These are phyloP conservation scores for Vulpes lagopus DNA, from an alignment of 2,113 vertebrate species.

Conservation along the genomic window DNA sequence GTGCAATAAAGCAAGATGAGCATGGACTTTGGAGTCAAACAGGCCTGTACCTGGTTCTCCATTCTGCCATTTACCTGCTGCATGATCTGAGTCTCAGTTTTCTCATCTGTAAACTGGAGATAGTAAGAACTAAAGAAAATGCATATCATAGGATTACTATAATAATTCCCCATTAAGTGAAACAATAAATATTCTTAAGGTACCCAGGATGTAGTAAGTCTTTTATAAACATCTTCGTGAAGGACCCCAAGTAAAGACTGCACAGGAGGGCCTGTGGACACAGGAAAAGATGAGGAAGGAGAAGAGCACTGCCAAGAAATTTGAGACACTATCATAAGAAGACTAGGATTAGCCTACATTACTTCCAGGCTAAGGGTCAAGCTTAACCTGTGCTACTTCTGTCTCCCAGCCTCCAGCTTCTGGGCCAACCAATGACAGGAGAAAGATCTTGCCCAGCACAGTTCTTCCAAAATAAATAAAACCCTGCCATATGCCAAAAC, in stretches of 20 bases:
- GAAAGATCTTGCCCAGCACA: background rate
- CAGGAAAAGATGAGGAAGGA: background rate
- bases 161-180: background rate
- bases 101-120: background rate
- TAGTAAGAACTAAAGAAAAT: background rate
- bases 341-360: background rate
- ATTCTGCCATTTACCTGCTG: background rate
- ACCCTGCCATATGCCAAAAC: background rate
- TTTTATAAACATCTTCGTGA: conserved; percentile 1
- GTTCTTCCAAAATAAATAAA: background rate
- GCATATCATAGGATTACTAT: background rate
- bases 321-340: background rate
- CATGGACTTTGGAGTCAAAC: background rate
- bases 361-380: background rate
- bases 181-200: background rate
- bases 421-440: background rate
- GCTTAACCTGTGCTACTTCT: background rate
- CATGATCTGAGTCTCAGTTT: background rate
- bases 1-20: background rate
- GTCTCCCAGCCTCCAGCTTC: background rate
- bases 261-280: background rate
- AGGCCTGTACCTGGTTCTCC: background rate
- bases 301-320: background rate
- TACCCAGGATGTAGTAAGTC: background rate
- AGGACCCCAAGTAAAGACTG: background rate